A percentile compares a stretch with the other conserved stretches of the same genome.
Conservation (phyloP, 2,113 vertebrate species). For the Oxyura jamaicensis region DNA sequence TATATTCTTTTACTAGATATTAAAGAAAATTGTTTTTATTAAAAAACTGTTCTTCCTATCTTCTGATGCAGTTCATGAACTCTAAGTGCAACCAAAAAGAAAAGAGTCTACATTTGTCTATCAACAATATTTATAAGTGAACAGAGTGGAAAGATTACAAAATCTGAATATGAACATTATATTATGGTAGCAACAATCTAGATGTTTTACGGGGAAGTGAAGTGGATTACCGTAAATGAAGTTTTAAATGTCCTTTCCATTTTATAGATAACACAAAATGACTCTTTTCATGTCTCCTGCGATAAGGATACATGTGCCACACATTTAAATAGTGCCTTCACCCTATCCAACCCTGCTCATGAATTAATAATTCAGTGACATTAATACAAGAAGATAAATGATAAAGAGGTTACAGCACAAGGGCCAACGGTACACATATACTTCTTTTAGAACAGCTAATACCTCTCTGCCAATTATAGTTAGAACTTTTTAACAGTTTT, state of each 20-base stretch:
- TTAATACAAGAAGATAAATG: constrained; percentile 96
- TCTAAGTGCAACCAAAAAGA: constrained; percentile 18
- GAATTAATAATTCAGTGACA: constrained; percentile 96
- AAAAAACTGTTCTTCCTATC: not conserved
- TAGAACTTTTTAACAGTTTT: constrained; percentile 84
- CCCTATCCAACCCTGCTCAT: constrained; percentile 77
- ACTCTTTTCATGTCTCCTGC: constrained; percentile 91
- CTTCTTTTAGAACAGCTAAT: constrained; percentile 86
- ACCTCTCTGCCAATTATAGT: constrained; percentile 88
- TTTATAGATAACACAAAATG: constrained; percentile 93
- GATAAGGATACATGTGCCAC: constrained; percentile 91
- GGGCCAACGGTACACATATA: constrained; percentile 82
- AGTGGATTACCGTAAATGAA: constrained; percentile 94
- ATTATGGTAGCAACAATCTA: constrained; percentile 88
- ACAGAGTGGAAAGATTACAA: constrained; percentile 81
- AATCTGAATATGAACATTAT: constrained; percentile 86
- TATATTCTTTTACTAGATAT: not conserved
- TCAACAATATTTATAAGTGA: constrained; percentile 82
- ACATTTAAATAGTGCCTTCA: constrained; percentile 88
- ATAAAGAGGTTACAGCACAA: constrained; percentile 86
- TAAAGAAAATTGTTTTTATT: not conserved
- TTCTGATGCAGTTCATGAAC: constrained; percentile 45
- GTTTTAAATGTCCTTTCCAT: constrained; percentile 95
- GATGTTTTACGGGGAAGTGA: constrained; percentile 90
- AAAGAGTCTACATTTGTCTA: constrained; percentile 79